These are phyloP conservation scores for Atrichornis clamosus DNA, from an alignment of 2,113 vertebrate genomes.

Conservation along the genomic window DNA sequence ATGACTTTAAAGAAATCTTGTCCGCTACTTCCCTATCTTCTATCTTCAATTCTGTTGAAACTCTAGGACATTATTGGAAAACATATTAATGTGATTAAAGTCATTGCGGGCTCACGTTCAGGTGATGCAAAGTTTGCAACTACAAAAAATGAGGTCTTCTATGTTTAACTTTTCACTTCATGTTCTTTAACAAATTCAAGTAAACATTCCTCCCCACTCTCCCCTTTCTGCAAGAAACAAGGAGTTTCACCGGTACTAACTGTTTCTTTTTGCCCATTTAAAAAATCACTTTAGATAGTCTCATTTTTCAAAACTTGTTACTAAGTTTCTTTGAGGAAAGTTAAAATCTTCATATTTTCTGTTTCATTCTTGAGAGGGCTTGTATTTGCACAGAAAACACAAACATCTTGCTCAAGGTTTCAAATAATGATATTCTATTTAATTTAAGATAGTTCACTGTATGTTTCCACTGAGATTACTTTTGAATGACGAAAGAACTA, in stretches of 20 bases:
- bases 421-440: not conserved
- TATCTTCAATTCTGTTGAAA: not conserved
- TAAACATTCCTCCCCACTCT: not conserved
- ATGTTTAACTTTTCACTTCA: not conserved
- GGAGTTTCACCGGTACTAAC: not conserved
- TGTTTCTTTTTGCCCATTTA: not conserved
- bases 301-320: not conserved
- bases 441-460: not conserved
- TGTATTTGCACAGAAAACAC: not conserved
- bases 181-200: not conserved
- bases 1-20: not conserved
- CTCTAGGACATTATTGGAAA: not conserved
- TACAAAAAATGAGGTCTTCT: not conserved
- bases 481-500: not conserved
- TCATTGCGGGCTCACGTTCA: not conserved
- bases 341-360: not conserved
- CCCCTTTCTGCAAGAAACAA: accelerated
- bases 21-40: not conserved
- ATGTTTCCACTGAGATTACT: not conserved
- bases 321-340: not conserved
- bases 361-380: not conserved
- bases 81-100: not conserved
- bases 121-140: not conserved
- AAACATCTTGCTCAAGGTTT: not conserved
- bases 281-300: not conserved